Evolutionary conservation across 2,888 invertebrate genomes (phyloP), one percentile per base, ranked within the genome.

Genomic region (Pandemis corylana): DNA sequence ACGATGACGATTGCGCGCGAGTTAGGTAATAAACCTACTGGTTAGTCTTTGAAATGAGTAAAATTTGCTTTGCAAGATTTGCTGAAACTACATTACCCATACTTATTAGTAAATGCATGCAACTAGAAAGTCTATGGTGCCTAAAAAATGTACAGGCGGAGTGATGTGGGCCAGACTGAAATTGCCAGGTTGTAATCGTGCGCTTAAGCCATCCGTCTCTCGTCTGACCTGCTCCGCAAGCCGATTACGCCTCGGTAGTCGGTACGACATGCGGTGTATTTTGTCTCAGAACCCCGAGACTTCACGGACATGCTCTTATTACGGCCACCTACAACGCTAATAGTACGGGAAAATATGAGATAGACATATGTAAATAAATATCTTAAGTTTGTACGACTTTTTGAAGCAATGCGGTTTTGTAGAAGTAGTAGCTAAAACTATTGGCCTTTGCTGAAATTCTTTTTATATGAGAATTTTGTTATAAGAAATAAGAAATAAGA

Each of bases 181-280:
- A 64, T 64, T 72, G 28, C 13, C 42, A 44, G 63, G 71, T 51
- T 71, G 66, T 74, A 74, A 74, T 70, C 65, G 66, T 63, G 56
- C 63, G 70, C 59, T 28, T 59, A 75, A 53, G 70, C 67, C 65
- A 67, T 53, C 59, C 71, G 79, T 73, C 78, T 77, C 72, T 76
- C 77, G 72, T 77, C 79, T 83, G 85, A 84, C 85, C 84, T 84
- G 80, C 76, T 78, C 85, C 86, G 80, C 87, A 87, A 87, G 85
- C 87, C 84, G 89, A 88, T 89, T 89, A 88, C 82, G 78, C 78
- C 77, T 78, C 78, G 76, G 72, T 80, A 79, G 76, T 78, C 78
- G 76, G 72, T 80, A 79, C 79, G 76, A 75, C 77, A 78, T 77
- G 77, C 80, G 79, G 76, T 79, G 84, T 81, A 80, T 84, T 85